Evolutionary conservation across 2,797 vertebrate genomes (phyloP).

Genomic region (Vespertilio murinus): DNA sequence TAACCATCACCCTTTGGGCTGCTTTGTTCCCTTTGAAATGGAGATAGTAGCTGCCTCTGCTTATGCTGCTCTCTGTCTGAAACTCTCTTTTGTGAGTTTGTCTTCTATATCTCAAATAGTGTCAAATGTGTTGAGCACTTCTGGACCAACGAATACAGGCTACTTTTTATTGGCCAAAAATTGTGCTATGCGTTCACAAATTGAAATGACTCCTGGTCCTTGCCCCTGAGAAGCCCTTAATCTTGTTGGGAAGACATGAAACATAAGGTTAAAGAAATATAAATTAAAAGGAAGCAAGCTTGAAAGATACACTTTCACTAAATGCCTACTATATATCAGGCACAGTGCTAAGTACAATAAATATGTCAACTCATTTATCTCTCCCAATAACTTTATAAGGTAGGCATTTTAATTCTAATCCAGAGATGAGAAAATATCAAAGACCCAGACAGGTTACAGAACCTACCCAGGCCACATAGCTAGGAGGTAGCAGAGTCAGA

Average conservation of each 20-base stretch:
- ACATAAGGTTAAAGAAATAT: neutral
- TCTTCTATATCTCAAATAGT: neutral
- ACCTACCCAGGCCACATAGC: neutral
- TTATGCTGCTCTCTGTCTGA: neutral
- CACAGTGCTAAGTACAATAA: neutral
- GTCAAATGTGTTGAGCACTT: neutral
- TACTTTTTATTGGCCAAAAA: neutral
- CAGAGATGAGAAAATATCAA: neutral
- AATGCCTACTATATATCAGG: neutral
- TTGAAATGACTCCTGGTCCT: neutral
- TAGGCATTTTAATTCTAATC: neutral
- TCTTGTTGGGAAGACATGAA: neutral
- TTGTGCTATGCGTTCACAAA: neutral
- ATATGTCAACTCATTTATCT: neutral
- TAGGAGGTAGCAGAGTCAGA: neutral
- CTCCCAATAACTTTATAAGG: neutral
- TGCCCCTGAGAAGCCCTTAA: neutral
- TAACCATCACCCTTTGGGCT: neutral
- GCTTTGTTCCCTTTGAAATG: neutral
- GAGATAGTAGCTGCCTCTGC: neutral
- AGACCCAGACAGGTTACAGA: neutral
- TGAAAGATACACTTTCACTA: neutral
- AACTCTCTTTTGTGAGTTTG: neutral
- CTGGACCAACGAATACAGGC: neutral
- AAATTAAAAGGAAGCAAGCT: neutral